Conservation (phyloP, 1,140 invertebrate genomes). For the Ceratina japonica region DNA sequence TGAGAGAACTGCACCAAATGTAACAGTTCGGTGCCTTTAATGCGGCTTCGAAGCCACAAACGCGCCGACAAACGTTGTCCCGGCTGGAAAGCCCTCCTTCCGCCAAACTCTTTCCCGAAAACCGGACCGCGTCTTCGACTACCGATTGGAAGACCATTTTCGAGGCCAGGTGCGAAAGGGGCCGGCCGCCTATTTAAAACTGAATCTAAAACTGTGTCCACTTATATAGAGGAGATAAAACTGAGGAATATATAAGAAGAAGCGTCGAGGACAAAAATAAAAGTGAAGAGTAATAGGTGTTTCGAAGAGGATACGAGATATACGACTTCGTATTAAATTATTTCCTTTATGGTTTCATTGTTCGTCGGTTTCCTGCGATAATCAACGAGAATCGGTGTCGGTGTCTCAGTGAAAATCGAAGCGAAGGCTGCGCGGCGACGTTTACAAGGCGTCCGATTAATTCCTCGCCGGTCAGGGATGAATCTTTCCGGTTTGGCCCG, state of each 20-base stretch:
- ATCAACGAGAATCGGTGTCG: no score
- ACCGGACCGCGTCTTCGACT: constrained; percentile 13
- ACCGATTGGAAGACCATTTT: constrained; percentile 2
- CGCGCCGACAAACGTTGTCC: constrained; percentile 77
- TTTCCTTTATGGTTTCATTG: no score
- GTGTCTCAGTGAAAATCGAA: no score
- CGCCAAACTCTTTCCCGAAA: constrained; percentile 30
- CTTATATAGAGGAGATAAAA: no score
- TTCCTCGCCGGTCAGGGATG: constrained; percentile 45
- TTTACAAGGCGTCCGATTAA: constrained; percentile 43
- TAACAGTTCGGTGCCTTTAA: constrained; percentile 46
- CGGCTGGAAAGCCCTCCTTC: constrained; percentile 60
- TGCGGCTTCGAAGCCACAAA: constrained; percentile 72
- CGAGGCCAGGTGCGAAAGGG: constrained; percentile 26
- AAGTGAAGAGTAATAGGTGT: no score
- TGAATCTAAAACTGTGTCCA: no score
- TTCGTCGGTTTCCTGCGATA: no score
- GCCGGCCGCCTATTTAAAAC: not conserved
- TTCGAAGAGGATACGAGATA: no score
- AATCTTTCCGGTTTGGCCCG: constrained; percentile 47
- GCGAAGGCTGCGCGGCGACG: constrained; percentile 19
- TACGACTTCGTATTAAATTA: no score
- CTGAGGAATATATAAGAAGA: no score
- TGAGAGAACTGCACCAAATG: constrained; percentile 39
- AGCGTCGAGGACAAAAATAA: no score